Evolutionary conservation across 2,888 invertebrate genomes (phyloP).

Genomic region (Epinotia brunnichana): DNA sequence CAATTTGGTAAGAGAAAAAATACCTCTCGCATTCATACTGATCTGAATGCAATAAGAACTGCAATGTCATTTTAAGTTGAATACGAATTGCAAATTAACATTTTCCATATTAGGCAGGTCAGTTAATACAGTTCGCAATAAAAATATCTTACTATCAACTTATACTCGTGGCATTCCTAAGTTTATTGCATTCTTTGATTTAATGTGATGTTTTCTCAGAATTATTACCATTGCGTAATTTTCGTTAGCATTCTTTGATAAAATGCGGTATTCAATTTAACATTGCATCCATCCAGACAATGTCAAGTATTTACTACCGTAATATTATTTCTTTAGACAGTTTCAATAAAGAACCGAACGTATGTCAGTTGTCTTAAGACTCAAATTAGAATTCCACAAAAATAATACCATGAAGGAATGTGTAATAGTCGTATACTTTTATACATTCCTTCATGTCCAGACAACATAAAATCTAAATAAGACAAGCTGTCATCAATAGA

Average conservation of each 20-base stretch:
- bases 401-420: too few species aligned
- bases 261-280: constrained; percentile 35
- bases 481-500: constrained; percentile 10
- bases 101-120: constrained; percentile 3
- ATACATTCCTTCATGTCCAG: constrained; percentile 22
- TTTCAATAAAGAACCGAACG: neutral
- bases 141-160: neutral
- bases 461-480: constrained; percentile 16
- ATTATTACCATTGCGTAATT: constrained; percentile 23
- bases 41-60: too few species aligned
- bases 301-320: constrained; percentile 17
- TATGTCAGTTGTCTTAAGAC: neutral
- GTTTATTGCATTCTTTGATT: neutral
- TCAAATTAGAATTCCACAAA: neutral
- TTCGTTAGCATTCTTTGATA: constrained; percentile 14
- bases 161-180: constrained; percentile 5
- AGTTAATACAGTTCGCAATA: constrained; percentile 14
- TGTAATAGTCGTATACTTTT: neutral
- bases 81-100: neutral
- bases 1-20: too few species aligned
- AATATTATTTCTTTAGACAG: neutral
- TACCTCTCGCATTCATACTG: too few species aligned
- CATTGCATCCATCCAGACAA: neutral
- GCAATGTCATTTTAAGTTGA: too few species aligned
- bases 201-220: constrained; percentile 6